These are phyloP conservation scores for Troilus luridus DNA, from an alignment of 2,888 invertebrate genomes.

Conservation along the genomic window DNA sequence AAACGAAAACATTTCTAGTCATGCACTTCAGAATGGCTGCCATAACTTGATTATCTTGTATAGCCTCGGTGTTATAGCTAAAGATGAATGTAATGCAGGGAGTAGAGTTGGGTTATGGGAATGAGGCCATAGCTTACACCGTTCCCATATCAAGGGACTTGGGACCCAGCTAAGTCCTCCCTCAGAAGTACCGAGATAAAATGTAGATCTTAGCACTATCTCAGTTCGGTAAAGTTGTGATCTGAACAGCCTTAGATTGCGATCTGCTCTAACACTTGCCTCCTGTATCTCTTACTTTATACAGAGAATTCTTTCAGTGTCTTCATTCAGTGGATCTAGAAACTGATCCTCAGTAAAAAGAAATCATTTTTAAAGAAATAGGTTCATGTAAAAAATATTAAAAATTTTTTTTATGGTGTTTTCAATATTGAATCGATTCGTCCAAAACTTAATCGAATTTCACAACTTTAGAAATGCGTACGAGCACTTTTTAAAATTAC, in stretches of 20 bases:
- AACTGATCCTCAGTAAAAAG: no score
- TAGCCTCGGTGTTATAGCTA: background rate
- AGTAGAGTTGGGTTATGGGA: background rate
- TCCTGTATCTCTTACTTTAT: background rate
- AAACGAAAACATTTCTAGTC: background rate
- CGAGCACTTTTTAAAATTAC: no score
- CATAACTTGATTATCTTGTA: background rate
- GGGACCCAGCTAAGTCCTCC: background rate
- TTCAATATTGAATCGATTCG: no score
- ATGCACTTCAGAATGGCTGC: background rate
- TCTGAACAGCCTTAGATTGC: background rate
- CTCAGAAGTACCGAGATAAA: background rate
- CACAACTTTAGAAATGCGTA: no score
- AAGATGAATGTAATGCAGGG: background rate
- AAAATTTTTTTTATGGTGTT: no score
- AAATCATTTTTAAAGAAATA: no score
- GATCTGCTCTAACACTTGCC: background rate
- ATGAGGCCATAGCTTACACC: conserved; percentile 46
- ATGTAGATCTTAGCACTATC: background rate
- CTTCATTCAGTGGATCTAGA: no score
- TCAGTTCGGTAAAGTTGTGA: background rate
- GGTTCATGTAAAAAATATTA: no score
- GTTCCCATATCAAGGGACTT: conserved; percentile 32
- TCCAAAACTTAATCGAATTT: no score
- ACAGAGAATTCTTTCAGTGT: background rate